Base-by-base conservation (phyloP, 92 coral and sea anemone genomes). In the Paragorgia papillata region DNA sequence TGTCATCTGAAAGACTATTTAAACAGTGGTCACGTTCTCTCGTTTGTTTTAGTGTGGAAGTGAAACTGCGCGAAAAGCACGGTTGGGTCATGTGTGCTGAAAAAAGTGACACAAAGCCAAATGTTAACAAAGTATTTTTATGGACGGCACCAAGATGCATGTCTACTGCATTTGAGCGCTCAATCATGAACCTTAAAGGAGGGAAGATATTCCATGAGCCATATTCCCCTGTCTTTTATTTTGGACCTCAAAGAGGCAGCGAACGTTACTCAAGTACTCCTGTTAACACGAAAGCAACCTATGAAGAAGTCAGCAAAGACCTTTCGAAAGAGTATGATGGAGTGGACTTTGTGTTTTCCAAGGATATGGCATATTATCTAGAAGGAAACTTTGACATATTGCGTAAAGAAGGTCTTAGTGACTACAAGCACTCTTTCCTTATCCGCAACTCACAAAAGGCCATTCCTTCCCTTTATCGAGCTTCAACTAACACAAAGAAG, bases 131-230 rank as follows among this genome's bases (percentile, higher is more conserved):
- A 66, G 79, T 95, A 24, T 61, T 95, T 21, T 85, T 95, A 19
- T 95, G 99, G 99, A 91, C 99, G 0, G 97, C 97, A 32, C 99
- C 99, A 27, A 67, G 99, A 41, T 95, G 97, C 43, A 93, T 95
- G 39, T 95, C 99, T 9, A 93, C 97, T 7, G 97, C 97, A 31
- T 93, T 93, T 73, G 97, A 93, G 61, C 90, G 97, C 30, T 82
- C 97, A 7, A 93, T 93, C 46, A 93, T 90, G 97, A 93, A 90
- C 31, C 85, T 93, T 9, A 84, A 87, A 34, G 84, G 84, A 71
- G 79, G 89, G 13, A 90, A 90, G 66, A 86, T 93, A 55, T 83
- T 93, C 50, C 97, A 93, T 80, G 97, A 93, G 84, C 96, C 97
- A 9, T 93, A 83, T 59, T 86, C 97, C 28, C 62, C 61, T 57